Base-by-base conservation (phyloP, 2,797 vertebrate genomes). In the Premnoplex brunnescens region DNA sequence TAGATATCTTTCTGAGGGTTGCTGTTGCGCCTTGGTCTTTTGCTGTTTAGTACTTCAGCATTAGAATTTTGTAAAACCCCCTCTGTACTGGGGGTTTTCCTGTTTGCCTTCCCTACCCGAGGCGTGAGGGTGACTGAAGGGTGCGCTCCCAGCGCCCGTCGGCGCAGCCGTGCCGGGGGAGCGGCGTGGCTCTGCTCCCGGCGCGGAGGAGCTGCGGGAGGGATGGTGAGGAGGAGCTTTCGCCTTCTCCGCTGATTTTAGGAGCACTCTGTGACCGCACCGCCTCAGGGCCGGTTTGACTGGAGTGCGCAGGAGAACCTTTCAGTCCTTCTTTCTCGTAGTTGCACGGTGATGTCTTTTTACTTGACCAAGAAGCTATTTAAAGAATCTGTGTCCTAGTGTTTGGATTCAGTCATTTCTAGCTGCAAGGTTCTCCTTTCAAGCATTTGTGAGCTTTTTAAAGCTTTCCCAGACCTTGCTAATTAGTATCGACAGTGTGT, bases 41-140 rank as follows among this genome's bases (percentile, higher is more conserved):
- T 12, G 19, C 39, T n/a, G 0, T 68, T 41, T 41, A 18, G 3
- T 9, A 19, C 28, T 58, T n/a, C n/a, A 9, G 0, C 14, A 7
- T 5, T 2, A 21, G 32, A 27, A 6, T 49, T 26, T 12, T 2
- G 23, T 14, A 7, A 12, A 7, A 32, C 0, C 60, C 1, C 6
- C 32, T 13, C 9, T 2, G 43, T 9, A 1, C 0, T 0, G 41
- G 18, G 7, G 18, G 1, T 49, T 49, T 64, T 16, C 6, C 41
- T 0, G 0, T 4, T 51, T 27, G 7, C 41, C 46, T 17, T 32
- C 15, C 13, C 0, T 2, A 18, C 1, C n/a, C 44, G 14, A 2
- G 0, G 17, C 27, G 10, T 1, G 22, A 23, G 14, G 43, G 46
- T 15, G 59, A 10, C 16, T 2, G 59, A 39, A 18, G 37, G n/a